Evolutionary conservation across 2,888 invertebrate species (phyloP).

Genomic region (Automeris io): DNA sequence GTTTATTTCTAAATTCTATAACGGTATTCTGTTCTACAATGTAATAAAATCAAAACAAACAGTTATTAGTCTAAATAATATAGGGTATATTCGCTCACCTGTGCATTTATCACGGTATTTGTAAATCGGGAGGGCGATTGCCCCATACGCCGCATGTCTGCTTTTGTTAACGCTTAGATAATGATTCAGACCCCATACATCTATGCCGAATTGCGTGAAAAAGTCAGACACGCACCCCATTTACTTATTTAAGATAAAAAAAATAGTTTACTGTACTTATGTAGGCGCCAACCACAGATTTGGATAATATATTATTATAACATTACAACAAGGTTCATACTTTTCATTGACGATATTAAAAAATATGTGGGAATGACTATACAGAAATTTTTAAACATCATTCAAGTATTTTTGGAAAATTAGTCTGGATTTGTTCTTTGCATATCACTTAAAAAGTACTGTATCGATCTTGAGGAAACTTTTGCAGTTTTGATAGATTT

Average conservation of each 20-base stretch:
- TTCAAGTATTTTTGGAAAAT: no score
- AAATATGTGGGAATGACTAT: no score
- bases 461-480: no score
- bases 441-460: no score
- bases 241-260: conserved; percentile 13
- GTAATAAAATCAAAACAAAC: conserved; percentile 1
- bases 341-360: no score
- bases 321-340: no score
- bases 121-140: conserved; percentile 17
- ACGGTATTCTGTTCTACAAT: no score
- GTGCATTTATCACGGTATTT: conserved; percentile 14
- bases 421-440: no score
- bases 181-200: background rate
- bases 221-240: conserved; percentile 18
- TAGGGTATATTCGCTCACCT: conserved; percentile 16
- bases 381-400: no score
- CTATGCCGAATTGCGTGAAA: conserved; percentile 27
- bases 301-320: background rate
- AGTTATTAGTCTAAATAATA: background rate
- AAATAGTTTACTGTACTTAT: no score
- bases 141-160: conserved; percentile 20
- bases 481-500: no score
- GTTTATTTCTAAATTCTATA: no score
- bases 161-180: conserved; percentile 16
- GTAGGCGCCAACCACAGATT: background rate